Evolutionary conservation across 2,888 invertebrate species (phyloP), one percentile per base, ranked within the genome.

Genomic region (Thereva nobilitata): DNA sequence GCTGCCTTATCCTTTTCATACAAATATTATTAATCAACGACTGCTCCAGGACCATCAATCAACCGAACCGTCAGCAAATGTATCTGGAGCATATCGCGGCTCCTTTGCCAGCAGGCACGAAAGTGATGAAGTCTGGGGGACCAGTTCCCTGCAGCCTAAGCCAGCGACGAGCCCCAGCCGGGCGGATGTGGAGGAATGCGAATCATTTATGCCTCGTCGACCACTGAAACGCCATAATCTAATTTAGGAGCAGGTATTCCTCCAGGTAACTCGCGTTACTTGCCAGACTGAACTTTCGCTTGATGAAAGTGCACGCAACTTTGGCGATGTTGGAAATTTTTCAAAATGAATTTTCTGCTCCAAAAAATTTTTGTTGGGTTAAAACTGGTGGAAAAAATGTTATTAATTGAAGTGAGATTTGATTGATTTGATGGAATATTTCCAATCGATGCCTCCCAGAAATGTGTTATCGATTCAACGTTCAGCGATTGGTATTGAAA

Each of bases 11-110:
- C 37, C 37, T 38, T 59, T 59, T 10, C 9, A 41, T 49, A 35
- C 50, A 61, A 61, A 61, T 61, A 61, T 61, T 61, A 50, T 61
- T 61, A 61, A 61, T 61, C 50, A 50, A 50, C 50, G 49, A n/a
- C 41, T 35, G 37, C 10, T 5, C 50, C 40, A 10, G 61, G 41
- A 50, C 23, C 40, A 67, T 68, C 69, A 53, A 61, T 67, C 67
- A 56, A 66, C 66, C 35, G 53, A 50, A 50, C 50, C 50, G 50
- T 50, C 50, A 49, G 50, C 12, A n/a, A 41, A 10, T 61, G 50
- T n/a, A 4, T 49, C 23, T 9, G 41, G 10, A 61, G 50, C 50
- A 61, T 40, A 23, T 8, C 40, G 61, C 61, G 61, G 50, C 41
- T 40, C 49, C 23, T 10, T 9, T 61, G 37, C 34, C 49, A 12